These are phyloP conservation scores for Alloplasta piceator DNA, from an alignment of 2,888 invertebrate species.

Conservation along the genomic window DNA sequence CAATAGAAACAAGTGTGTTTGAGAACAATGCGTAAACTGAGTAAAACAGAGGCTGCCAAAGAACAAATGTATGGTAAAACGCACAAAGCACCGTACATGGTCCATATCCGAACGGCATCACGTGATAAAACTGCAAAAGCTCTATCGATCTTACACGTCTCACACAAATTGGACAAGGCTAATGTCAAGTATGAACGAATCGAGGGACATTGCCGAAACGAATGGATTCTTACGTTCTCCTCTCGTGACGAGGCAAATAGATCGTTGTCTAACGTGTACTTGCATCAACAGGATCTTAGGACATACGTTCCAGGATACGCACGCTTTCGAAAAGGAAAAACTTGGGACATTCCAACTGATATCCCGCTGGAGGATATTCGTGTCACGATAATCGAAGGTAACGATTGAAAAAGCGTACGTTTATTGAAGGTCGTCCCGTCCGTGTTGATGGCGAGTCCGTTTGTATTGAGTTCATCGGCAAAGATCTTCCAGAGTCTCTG, in stretches of 20 bases:
- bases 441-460: constrained; percentile 28
- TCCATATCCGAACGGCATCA: neutral
- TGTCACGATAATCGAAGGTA: constrained; percentile 1
- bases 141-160: constrained; percentile 14
- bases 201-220: constrained; percentile 26
- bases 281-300: neutral
- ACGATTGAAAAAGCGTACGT: constrained; percentile 10
- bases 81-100: constrained; percentile 18
- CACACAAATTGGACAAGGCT: constrained; percentile 24
- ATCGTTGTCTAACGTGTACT: neutral
- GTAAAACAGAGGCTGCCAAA: no score
- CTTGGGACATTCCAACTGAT: constrained; percentile 17
- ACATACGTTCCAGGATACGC: constrained; percentile 25
- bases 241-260: constrained; percentile 30
- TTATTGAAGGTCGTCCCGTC: neutral
- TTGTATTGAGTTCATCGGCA: constrained; percentile 25
- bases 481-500: neutral
- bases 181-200: constrained; percentile 25
- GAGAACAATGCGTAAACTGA: no score
- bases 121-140: neutral
- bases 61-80: neutral
- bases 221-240: constrained; percentile 4
- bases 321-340: constrained; percentile 9
- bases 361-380: constrained; percentile 13
- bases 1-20: no score